Evolutionary conservation across 2,113 vertebrate species (phyloP).

Genomic region (Plestiodon gilberti): DNA sequence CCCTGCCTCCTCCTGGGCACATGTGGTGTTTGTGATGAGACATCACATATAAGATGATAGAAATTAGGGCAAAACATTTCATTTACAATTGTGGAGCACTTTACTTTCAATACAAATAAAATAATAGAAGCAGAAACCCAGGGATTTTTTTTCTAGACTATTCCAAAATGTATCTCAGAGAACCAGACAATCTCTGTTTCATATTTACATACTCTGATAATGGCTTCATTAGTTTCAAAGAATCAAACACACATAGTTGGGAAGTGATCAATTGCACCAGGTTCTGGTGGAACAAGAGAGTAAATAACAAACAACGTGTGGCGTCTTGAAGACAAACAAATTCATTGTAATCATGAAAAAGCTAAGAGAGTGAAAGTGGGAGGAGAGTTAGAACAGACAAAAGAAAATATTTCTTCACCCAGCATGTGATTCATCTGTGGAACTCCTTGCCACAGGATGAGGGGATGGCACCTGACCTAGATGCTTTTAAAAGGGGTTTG

Average conservation of each 20-base stretch:
- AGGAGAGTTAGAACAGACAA: too few relatives aligned
- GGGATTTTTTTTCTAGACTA: background rate
- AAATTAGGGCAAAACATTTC: background rate
- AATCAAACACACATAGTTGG: background rate
- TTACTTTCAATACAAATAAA: background rate
- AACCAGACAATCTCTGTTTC: background rate
- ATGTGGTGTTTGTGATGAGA: too few relatives aligned
- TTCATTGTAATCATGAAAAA: too few relatives aligned
- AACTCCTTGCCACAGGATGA: too few relatives aligned
- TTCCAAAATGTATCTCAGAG: background rate
- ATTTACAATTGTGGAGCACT: background rate
- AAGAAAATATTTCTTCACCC: too few relatives aligned
- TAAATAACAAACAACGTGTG: too few relatives aligned
- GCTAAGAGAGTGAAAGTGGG: too few relatives aligned
- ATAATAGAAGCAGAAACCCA: background rate
- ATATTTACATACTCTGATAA: too few relatives aligned
- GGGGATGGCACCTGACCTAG: too few relatives aligned
- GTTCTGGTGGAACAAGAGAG: background rate
- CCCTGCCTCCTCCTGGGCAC: background rate
- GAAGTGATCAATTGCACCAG: background rate
- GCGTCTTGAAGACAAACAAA: too few relatives aligned
- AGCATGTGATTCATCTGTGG: too few relatives aligned
- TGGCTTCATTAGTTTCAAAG: background rate
- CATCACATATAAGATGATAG: background rate
- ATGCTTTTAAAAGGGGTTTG: too few relatives aligned